Evolutionary conservation across 2,113 vertebrate genomes (phyloP), one percentile per base, ranked within the genome.

Genomic region (Aegithalos caudatus): DNA sequence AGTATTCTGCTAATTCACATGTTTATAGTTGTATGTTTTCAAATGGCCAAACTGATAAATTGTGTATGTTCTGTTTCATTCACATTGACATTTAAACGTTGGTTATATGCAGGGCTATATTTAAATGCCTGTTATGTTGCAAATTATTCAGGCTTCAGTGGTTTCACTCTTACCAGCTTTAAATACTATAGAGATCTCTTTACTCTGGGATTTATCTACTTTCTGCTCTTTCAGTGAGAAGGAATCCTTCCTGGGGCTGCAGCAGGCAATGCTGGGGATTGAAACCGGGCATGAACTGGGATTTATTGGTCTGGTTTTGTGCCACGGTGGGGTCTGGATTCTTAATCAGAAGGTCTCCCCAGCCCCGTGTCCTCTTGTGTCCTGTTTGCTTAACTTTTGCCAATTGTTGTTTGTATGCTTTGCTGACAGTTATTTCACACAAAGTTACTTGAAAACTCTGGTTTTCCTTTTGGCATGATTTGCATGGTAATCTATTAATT

Each of bases 1-100:
- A 99, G 99, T 96, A 66, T 85, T 47, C n/a, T 81, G 86, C 76
- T 93, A 2, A 86, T 91, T 94, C 33, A 69, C 56, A 3, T 92
- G 47, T 67, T 85, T 79, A 25, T 29, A 14, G 21, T 35, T 74
- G 0, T 61, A 3, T 78, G 64, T 93, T 90, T 92, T 72, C 10
- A 71, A 64, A 74, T 53, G 57, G 81, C 35, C 81, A 84, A 50
- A 38, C 42, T 69, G 50, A 81, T 61, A 37, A 35, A 57, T 80
- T 50, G 38, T 15, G 12, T 51, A 14, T 14, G 5, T 37, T 58
- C 64, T 90, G 31, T 2, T 77, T 70, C 73, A 47, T 79, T 81
- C 65, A 69, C 29, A 15, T 35, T 64, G 47, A 24, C 50, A 42
- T 72, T 94, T 85, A 58, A 89, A 66, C 0, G 0, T 62, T 1